Percentiles rank a stretch among this genome's conserved stretches.
Evolutionary conservation across 92 coral and sea anemone species (phyloP).

Genomic region (Siderastrea siderea): DNA sequence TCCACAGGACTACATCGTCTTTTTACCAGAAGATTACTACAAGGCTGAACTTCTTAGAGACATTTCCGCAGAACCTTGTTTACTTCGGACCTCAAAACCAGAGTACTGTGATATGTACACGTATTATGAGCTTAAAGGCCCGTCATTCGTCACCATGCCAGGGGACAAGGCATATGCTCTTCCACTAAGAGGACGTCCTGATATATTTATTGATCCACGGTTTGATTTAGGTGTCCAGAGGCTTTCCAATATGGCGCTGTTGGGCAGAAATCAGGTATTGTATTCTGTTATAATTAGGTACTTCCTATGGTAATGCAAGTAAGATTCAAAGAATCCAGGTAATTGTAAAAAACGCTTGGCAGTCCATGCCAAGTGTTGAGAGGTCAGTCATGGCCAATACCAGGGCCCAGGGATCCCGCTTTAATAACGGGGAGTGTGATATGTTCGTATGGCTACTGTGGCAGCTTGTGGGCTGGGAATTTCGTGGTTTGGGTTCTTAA

Average conservation of each 20-base stretch:
- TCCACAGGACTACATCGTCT: constrained; percentile 88
- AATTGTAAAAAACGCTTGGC: no score
- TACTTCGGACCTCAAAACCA: constrained; percentile 63
- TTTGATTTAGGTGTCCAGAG: constrained; percentile 27
- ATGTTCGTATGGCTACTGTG: background rate
- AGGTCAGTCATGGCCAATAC: no score
- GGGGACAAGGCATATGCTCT: constrained; percentile 56
- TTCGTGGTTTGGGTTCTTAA: no score
- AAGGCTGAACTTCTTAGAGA: constrained; percentile 78
- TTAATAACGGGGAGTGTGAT: background rate
- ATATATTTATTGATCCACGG: constrained; percentile 50
- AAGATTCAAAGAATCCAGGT: background rate
- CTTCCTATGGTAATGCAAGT: background rate
- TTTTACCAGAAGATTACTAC: constrained; percentile 96
- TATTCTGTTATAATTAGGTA: background rate
- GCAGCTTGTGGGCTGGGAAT: background rate
- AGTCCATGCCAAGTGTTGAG: no score
- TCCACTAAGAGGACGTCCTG: constrained; percentile 47
- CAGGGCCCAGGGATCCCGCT: no score
- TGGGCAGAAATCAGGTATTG: constrained; percentile 74
- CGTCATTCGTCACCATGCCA: constrained; percentile 48
- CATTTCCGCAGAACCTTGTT: constrained; percentile 57
- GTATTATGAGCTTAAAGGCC: constrained; percentile 58
- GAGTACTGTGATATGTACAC: constrained; percentile 69
- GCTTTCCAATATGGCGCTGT: constrained; percentile 57